Evolutionary conservation across 2,888 invertebrate species (phyloP).

Genomic region (Cerastis leucographa): DNA sequence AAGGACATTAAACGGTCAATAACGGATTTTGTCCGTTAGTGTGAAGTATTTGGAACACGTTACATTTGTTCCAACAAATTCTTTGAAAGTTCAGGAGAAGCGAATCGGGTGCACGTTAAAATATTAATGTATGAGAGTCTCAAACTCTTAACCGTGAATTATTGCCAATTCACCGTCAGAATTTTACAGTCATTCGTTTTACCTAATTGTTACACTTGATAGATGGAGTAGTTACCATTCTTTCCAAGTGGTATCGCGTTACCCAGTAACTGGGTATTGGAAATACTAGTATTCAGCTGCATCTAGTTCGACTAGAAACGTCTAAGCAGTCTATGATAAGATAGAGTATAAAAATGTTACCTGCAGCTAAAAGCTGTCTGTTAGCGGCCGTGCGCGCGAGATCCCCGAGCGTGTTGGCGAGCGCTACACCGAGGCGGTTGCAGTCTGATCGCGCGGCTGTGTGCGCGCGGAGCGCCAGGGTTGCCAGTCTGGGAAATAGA

Average conservation of each 20-base stretch:
- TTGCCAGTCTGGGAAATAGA: conserved; percentile 77
- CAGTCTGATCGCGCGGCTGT: conserved; percentile 83
- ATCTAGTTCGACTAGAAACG: not conserved
- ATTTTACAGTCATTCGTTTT: conserved; percentile 1
- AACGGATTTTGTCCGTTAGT: too few species aligned
- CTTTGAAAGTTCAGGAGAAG: conserved; percentile 4
- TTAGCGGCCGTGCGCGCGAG: conserved; percentile 84
- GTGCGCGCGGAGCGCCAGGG: conserved; percentile 84
- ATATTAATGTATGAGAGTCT: not conserved
- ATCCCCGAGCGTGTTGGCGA: conserved; percentile 87
- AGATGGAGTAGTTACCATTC: too few species aligned
- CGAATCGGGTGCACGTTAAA: conserved; percentile 10
- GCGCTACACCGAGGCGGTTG: conserved; percentile 80
- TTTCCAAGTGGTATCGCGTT: too few species aligned
- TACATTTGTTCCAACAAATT: not conserved
- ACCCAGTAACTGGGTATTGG: too few species aligned
- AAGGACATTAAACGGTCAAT: not conserved
- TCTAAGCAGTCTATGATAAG: not conserved
- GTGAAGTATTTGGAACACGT: conserved; percentile 19
- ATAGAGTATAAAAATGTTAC: not conserved
- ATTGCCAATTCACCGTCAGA: conserved; percentile 10
- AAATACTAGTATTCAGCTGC: too few species aligned
- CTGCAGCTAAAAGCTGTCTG: conserved; percentile 74
- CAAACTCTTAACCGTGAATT: conserved; percentile 14
- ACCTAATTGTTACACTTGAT: not conserved